These are phyloP conservation scores for Etia nguti DNA, from an alignment of 2,113 vertebrate species.

Conservation along the genomic window DNA sequence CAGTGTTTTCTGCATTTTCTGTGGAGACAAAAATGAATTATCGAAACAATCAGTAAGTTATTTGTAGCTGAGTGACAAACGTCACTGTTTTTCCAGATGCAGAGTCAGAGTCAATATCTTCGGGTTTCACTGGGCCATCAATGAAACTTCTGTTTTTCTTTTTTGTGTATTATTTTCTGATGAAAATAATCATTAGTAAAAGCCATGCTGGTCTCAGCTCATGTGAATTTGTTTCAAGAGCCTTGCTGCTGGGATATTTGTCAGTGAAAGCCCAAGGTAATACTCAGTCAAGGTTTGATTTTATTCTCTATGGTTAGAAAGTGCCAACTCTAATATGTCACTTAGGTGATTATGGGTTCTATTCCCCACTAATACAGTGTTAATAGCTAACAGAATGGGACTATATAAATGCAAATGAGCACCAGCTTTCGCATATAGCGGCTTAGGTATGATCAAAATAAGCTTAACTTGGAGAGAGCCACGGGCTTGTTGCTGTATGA, in stretches of 20 bases:
- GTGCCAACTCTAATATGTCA: constrained; percentile 26
- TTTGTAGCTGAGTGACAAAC: neutral
- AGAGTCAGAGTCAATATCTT: neutral
- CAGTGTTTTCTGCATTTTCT: neutral
- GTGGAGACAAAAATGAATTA: neutral
- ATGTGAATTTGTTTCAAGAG: neutral
- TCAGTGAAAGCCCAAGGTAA: neutral
- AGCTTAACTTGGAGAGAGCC: constrained; percentile 15
- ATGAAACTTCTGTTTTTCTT: neutral
- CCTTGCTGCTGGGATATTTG: constrained; percentile 1
- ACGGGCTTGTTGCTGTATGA: neutral
- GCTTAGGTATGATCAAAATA: constrained; percentile 25
- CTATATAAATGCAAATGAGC: constrained; percentile 57
- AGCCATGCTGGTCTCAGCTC: neutral
- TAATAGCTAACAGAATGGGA: constrained; percentile 45
- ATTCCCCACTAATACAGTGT: constrained; percentile 3
- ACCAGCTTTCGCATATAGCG: neutral
- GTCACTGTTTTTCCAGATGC: neutral
- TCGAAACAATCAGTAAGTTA: neutral
- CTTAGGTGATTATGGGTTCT: constrained; percentile 26
- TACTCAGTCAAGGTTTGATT: constrained; percentile 12
- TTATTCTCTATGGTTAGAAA: constrained; percentile 17
- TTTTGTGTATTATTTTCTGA: neutral
- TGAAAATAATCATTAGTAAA: neutral
- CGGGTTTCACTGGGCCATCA: neutral